A percentile compares a stretch with the other conserved stretches of the same genome.
These are phyloP conservation scores for Epinephelus malabaricus DNA, from an alignment of 2,797 vertebrate species.

Conservation along the genomic window DNA sequence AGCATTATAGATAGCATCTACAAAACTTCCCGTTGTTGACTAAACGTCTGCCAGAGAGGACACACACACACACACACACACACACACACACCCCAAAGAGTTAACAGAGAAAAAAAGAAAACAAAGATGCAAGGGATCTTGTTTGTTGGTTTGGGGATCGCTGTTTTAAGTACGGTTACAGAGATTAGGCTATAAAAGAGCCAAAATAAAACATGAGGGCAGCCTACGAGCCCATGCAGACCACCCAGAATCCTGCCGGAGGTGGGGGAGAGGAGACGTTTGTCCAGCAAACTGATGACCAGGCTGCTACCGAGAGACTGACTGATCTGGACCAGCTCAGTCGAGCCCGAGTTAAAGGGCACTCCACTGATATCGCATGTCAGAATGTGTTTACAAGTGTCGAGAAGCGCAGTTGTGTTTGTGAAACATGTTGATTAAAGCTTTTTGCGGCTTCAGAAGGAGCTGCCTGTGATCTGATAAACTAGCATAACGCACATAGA, in stretches of 20 bases:
- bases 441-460: neutral
- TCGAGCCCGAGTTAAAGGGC: neutral
- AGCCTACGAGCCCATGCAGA: conserved; percentile 71
- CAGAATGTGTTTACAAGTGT: rapidly evolving
- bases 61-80: conserved; percentile 55
- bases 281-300: conserved; percentile 72
- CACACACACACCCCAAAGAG: conserved; percentile 70
- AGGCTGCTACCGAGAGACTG: conserved; percentile 41
- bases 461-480: neutral
- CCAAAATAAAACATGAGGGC: conserved; percentile 78
- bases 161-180: conserved; percentile 75
- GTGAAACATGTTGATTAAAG: neutral
- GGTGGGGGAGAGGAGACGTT: conserved; percentile 21
- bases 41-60: conserved; percentile 82
- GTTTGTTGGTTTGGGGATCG: conserved; percentile 81
- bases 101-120: conserved; percentile 74
- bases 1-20: conserved; percentile 91
- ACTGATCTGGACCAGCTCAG: conserved; percentile 25
- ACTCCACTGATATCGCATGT: neutral
- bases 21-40: conserved; percentile 85
- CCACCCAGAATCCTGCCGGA: conserved; percentile 88
- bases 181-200: conserved; percentile 83
- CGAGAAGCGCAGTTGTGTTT: no score
- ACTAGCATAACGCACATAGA: no score
- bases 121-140: conserved; percentile 76